Evolutionary conservation across 2,888 invertebrate species (phyloP).

Genomic region (Graphium colonna): DNA sequence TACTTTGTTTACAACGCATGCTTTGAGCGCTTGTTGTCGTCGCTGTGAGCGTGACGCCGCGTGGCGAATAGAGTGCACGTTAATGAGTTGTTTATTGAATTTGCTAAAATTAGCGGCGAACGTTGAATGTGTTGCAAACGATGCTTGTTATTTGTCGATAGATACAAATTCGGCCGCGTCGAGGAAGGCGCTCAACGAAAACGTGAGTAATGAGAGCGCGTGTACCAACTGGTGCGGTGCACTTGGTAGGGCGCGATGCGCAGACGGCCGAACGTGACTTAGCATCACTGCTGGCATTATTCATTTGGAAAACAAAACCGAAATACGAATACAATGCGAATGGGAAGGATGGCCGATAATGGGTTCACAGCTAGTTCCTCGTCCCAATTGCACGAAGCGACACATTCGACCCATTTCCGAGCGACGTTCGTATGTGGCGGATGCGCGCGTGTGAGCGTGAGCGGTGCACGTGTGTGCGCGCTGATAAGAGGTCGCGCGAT

Average conservation of each 20-base stretch:
- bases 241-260: neutral
- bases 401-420: constrained; percentile 48
- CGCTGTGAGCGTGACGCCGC: no score
- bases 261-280: neutral
- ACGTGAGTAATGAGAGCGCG: neutral
- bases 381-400: constrained; percentile 52
- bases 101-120: neutral
- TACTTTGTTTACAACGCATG: no score
- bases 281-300: neutral
- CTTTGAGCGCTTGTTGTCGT: no score
- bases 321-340: neutral
- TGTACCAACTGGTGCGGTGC: neutral
- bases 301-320: constrained; percentile 2
- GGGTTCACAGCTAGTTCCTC: constrained; percentile 45
- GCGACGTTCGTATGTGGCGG: no score
- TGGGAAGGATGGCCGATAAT: constrained; percentile 22
- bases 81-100: no score
- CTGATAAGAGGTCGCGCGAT: constrained; percentile 39
- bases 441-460: constrained; percentile 23
- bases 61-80: no score
- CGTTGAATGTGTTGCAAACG: neutral
- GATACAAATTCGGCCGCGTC: neutral
- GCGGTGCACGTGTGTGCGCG: constrained; percentile 28
- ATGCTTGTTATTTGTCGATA: neutral
- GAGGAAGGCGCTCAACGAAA: neutral